phyloP scores from a whole-genome alignment of 2,113 vertebrate genomes.

The Alectura lathami region DNA sequence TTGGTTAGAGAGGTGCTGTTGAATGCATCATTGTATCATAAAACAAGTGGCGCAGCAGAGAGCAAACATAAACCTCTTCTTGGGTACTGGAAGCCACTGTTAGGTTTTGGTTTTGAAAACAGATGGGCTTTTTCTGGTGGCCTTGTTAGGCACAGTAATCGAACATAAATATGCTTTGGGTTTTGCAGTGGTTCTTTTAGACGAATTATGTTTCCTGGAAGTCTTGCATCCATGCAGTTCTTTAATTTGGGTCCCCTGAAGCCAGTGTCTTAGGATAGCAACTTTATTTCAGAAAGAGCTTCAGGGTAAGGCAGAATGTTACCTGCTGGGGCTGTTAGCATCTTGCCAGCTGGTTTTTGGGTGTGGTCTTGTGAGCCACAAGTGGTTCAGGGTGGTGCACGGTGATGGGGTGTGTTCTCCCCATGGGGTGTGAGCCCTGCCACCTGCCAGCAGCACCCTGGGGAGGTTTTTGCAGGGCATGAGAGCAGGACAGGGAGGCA shows the following conservation, averaged over 20 bases:
- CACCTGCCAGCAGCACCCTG: neutral
- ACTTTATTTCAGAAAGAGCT: neutral
- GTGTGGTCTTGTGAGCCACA: neutral
- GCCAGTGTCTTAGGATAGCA: neutral
- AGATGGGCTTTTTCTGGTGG: neutral
- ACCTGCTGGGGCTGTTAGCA: neutral
- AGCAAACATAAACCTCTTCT: neutral
- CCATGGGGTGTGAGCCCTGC: neutral
- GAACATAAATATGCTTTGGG: neutral
- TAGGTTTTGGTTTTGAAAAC: neutral
- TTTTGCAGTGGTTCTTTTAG: neutral
- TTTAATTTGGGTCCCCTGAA: neutral
- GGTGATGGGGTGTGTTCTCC: too few relatives aligned
- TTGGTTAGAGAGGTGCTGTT: neutral
- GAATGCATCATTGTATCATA: neutral
- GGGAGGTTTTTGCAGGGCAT: neutral
- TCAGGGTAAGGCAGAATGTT: neutral
- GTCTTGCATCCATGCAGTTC: neutral
- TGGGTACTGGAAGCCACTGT: neutral
- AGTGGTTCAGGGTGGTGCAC: fast-evolving
- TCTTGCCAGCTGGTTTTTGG: neutral
- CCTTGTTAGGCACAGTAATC: neutral
- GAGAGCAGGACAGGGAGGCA: neutral
- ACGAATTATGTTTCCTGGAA: neutral
- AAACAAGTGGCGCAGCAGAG: fast-evolving